Evolutionary conservation across 2,113 vertebrate genomes (phyloP), one percentile per base, ranked within the genome.

Genomic region (Nycticryphes semicollaris): DNA sequence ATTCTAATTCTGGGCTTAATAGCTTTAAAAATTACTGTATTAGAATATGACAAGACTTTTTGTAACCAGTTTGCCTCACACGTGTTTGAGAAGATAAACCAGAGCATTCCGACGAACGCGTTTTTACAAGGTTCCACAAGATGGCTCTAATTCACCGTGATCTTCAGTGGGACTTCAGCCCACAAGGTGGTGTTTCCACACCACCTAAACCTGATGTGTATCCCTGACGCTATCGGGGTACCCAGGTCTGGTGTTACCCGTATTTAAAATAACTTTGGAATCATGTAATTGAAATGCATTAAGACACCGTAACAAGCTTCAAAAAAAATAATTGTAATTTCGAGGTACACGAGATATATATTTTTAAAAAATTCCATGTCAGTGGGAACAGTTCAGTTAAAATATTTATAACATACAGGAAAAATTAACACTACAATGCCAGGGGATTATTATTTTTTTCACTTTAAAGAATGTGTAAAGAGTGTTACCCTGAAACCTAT

Each of bases 51-150:
- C 13, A 53, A 60, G 12, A 19, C 15, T 66, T 57, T 66, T 10
- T 45, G 3, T 31, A 50, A 45, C 9, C 9, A 41, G 33, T 50
- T 41, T 51, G 16, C 48, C 23, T 63, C 4, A 37, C 4, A 6
- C 6, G 6, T 7, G 22, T 13, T 64, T 7, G 18, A 0, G 7
- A 79, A 41, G 48, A 53, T 74, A 73, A 89, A 16, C 31, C n/a
- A 53, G 63, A 66, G 57, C 62, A 43, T 89, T 56, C 35, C 35
- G 19, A 7, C 22, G 33, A 33, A 5, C 95, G 97, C 85, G 97
- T 54, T 98, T 87, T 84, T 83, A 67, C 2, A 68, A 63, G 19
- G 17, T 35, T 90, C 98, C 98, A 98, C 97, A 97, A 98, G 98
- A 97, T 98, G 98, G 94, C 98, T 97, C 97, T 92, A 72, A 82